phyloP scores from a whole-genome alignment of 2,797 vertebrate species.

The Hybognathus amarus region DNA sequence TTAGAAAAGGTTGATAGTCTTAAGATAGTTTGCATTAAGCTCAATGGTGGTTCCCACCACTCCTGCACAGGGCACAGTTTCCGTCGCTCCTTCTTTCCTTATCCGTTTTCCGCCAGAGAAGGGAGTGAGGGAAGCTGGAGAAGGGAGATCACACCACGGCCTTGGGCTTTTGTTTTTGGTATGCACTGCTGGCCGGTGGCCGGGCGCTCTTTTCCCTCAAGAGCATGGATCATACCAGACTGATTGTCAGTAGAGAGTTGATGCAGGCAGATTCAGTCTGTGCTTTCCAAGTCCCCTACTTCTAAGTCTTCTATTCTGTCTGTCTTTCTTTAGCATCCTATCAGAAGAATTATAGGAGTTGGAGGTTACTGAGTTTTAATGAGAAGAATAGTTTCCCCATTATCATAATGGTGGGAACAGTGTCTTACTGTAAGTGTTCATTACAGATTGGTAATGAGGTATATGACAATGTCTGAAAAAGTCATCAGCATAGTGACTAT shows the following conservation, averaged over 20 bases:
- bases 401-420: constrained; percentile 11
- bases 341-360: not conserved
- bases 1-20: not conserved
- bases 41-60: constrained; percentile 54
- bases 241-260: constrained; percentile 26
- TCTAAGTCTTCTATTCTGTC: not conserved
- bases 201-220: constrained; percentile 34
- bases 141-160: constrained; percentile 66
- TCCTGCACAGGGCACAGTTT: constrained; percentile 59
- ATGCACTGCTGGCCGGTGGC: constrained; percentile 64
- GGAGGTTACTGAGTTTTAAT: constrained; percentile 8
- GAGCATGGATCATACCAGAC: constrained; percentile 9
- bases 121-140: constrained; percentile 65
- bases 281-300: constrained; percentile 5
- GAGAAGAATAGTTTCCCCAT: constrained; percentile 33
- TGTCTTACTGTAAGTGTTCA: not conserved
- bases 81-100: constrained; percentile 58
- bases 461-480: not conserved
- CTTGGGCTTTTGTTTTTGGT: constrained; percentile 74
- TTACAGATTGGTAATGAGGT: not conserved
- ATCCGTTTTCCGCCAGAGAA: constrained; percentile 61
- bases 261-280: constrained; percentile 11
- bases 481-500: not conserved
- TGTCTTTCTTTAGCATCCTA: not conserved
- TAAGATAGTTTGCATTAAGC: constrained; percentile 15